Evolutionary conservation across 2,888 invertebrate genomes (phyloP), one percentile per base, ranked within the genome.

Genomic region (Catocala fraxini): DNA sequence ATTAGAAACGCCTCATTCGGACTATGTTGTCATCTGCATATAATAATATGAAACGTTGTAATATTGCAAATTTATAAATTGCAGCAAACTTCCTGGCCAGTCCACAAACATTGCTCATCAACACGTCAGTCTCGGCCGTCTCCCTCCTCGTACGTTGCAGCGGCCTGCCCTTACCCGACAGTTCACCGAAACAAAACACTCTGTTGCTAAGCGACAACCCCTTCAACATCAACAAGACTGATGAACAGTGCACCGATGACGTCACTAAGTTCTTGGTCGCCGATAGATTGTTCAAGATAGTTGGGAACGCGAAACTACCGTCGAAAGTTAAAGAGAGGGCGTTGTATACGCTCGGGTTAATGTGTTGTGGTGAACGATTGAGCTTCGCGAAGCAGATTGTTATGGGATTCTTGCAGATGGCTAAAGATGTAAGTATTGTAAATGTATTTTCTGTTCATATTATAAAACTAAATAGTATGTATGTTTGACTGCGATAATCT

Each of bases 351-450:
- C 89, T 98, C 43, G 98, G 98, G 0, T 94, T 97, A 74, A 86
- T 98, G 72, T 98, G 98, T 79, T 96, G 98, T 55, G 98, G 98
- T 0, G 98, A 98, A 85, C 92, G 95, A 58, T 96, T 97, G 76
- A 96, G 96, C 33, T 96, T 97, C 73, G 95, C 96, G 0, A 95
- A 96, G 79, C 95, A 96, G 63, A 96, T 97, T 68, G 95, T 98
- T 12, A 95, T 97, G 71, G 97, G 96, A 62, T 96, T 98, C 75
- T 89, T 98, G 65, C 95, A 96, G 64, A 96, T 97, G 82, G 96
- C 97, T 51, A 97, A 97, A 90, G 96, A 97, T 87, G 97, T 97
- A 83, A 92, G 93, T 91, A 34, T 12, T 53, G 15, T 41, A 9
- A n/a, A 45, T 54, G 5, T 15, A 51, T 25, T 25, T 25, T 25